Conservation (phyloP, 2,888 invertebrate species). For the Hemithea aestivaria region DNA sequence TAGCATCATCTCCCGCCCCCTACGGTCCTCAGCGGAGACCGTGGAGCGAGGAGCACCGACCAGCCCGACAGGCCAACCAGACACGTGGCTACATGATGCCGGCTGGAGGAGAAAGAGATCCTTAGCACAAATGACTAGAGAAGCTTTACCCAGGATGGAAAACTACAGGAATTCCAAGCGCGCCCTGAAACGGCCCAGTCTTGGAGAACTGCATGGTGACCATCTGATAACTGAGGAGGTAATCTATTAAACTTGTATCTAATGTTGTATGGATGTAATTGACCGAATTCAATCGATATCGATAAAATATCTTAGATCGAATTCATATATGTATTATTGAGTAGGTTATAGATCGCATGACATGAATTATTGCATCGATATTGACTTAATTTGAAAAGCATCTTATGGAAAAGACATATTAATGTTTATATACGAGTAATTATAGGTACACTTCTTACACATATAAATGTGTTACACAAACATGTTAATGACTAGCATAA, state of each 20-base stretch:
- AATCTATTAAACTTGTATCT: constrained; percentile 14
- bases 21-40: constrained; percentile 56
- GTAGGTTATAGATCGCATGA: too few relatives aligned
- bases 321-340: too few relatives aligned
- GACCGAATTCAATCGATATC: too few relatives aligned
- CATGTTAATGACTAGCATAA: not conserved
- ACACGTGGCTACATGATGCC: constrained; percentile 70
- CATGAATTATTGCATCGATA: too few relatives aligned
- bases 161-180: constrained; percentile 89
- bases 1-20: constrained; percentile 63
- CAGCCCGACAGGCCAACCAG: constrained; percentile 41
- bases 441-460: too few relatives aligned
- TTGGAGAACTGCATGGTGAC: constrained; percentile 89
- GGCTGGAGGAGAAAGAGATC: constrained; percentile 77
- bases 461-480: too few relatives aligned
- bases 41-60: constrained; percentile 44
- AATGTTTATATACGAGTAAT: too few relatives aligned
- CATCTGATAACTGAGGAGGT: constrained; percentile 68
- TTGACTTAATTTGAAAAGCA: too few relatives aligned
- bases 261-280: not conserved
- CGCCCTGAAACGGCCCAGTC: constrained; percentile 88
- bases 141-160: constrained; percentile 89
- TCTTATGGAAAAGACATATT: too few relatives aligned
- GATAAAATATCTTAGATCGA: too few relatives aligned
- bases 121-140: constrained; percentile 84